Evolutionary conservation across 2,888 invertebrate species (phyloP), one percentile per base, ranked within the genome.

Genomic region (Agonopterix subpropinquella): DNA sequence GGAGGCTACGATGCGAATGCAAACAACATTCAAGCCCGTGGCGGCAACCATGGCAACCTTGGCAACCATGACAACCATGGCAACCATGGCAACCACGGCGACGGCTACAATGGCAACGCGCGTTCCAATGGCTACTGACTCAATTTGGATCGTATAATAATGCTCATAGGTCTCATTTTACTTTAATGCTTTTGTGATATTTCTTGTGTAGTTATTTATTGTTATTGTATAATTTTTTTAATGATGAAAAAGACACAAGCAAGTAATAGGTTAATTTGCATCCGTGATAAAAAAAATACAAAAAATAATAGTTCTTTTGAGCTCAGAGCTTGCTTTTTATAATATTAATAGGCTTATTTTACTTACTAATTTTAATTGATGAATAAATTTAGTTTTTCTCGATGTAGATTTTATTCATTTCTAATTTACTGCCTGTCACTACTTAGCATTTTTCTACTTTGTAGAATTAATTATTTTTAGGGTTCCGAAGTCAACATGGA

Each of bases 1-100:
- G 73, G 71, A 8, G 85, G 85, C 0, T 87, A 86, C 49, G 80
- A 81, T 43, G 57, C 61, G 10, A 84, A 83, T 48, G 72, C 80
- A 0, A 73, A 68, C 51, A 74, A 72, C 44, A 55, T 64, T 5
- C 74, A 70, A 42, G 60, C 58, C 48, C 28, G 28, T 28, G 28
- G 18, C 18, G 28, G 18, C 18, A 18, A 18, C 18, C 18, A 18
- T 18, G 59, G 61, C 53, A 54, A 53, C 58, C 62, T 64, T 57
- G 65, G 63, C 51, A 68, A 63, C 65, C 28, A 28, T 7, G 59
- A 60, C 53, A 53, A 53, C 58, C 62, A 64, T 57, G 64, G 62
- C 51, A 67, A 63, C n/a, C n/a, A n/a, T 64, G 54, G 48, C 35
- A 52, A 47, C n/a, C 58, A 57, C 55, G 57, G 57, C 55, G 58